Conservation (phyloP, 2,113 vertebrate species). For the Podocnemis expansa region DNA sequence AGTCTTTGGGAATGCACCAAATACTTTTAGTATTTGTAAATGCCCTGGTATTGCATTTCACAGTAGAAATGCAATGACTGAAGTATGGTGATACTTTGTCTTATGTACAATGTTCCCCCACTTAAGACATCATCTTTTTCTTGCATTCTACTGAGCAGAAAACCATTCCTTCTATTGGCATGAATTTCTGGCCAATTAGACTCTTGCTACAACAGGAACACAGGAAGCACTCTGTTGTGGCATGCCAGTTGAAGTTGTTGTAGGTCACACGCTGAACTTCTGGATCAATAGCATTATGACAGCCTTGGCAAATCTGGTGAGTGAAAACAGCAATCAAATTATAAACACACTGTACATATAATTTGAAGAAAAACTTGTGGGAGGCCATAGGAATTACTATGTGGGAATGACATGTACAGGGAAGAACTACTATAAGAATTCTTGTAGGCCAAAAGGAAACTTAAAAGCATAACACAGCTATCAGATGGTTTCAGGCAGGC, state of each 20-base stretch:
- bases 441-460: neutral
- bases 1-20: slow-evolving; percentile 67
- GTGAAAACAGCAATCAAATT: neutral
- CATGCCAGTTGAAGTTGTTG: slow-evolving; percentile 93
- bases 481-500: neutral
- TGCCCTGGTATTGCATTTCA: slow-evolving; percentile 41
- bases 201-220: slow-evolving; percentile 94
- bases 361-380: neutral
- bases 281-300: slow-evolving; percentile 89
- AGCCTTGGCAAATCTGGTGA: slow-evolving; percentile 88
- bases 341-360: neutral
- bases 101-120: neutral
- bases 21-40: slow-evolving; percentile 52
- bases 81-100: slow-evolving; percentile 43
- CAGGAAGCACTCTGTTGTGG: slow-evolving; percentile 87
- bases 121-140: slow-evolving; percentile 85
- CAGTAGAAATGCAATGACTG: slow-evolving; percentile 74
- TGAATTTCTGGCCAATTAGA: slow-evolving; percentile 93
- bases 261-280: slow-evolving; percentile 95
- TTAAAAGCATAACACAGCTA: neutral
- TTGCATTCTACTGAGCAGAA: slow-evolving; percentile 96
- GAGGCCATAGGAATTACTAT: neutral
- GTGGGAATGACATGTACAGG: neutral
- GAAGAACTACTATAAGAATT: neutral
- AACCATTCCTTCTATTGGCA: slow-evolving; percentile 88